Conservation (phyloP, 2,888 invertebrate genomes). For the Hymenopus coronatus region DNA sequence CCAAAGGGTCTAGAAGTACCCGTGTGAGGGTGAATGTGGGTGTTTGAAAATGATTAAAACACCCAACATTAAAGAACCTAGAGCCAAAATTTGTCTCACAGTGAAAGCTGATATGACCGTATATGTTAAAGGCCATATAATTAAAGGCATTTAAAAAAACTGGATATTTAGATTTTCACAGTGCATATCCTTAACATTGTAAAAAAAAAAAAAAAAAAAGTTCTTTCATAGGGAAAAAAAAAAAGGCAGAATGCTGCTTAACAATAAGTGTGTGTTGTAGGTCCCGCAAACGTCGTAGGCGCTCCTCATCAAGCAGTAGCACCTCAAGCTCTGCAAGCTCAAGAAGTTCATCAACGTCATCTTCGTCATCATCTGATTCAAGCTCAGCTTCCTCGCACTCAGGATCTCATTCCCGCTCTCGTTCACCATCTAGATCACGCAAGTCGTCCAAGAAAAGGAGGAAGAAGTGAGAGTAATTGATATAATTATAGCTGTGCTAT, state of each 20-base stretch:
- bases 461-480: conserved; percentile 31
- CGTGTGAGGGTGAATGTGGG: no score
- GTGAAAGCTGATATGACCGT: no score
- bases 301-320: conserved; percentile 51
- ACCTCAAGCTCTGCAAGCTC: conserved; percentile 55
- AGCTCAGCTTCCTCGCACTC: conserved; percentile 60
- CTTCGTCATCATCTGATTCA: conserved; percentile 56
- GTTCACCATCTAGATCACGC: conserved; percentile 32
- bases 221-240: no score
- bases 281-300: conserved; percentile 34
- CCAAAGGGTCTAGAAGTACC: no score
- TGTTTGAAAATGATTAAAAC: no score
- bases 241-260: background rate
- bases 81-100: no score
- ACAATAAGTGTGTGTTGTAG: conserved; percentile 19
- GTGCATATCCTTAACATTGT: no score
- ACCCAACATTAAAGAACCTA: no score
- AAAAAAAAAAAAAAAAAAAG: no score
- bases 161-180: no score
- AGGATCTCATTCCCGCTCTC: conserved; percentile 32
- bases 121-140: no score
- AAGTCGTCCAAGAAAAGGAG: conserved; percentile 36
- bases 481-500: background rate
- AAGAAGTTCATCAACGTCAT: conserved; percentile 49
- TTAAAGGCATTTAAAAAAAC: no score